A percentile compares a stretch with the other conserved stretches of the same genome.
Conservation (phyloP, 2,888 invertebrate genomes). For the Ochropleura leucogaster region DNA sequence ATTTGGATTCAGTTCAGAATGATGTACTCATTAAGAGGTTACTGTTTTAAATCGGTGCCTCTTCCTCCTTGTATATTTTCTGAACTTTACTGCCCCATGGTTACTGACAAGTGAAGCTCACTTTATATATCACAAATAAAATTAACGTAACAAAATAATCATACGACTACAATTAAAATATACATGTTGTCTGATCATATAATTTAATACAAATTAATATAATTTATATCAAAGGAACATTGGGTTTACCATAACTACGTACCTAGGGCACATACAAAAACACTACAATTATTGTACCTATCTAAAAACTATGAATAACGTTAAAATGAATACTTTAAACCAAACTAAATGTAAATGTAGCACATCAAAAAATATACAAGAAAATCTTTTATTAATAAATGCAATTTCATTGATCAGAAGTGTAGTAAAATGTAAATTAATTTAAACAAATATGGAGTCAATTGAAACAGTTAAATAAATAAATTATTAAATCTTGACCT, state of each 20-base stretch:
- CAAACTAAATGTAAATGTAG: slow-evolving; percentile 76
- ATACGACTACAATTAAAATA: slow-evolving; percentile 60
- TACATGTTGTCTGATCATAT: slow-evolving; percentile 62
- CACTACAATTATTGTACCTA: slow-evolving; percentile 67
- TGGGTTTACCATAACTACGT: slow-evolving; percentile 69
- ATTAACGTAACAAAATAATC: slow-evolving; percentile 63
- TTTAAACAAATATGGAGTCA: slow-evolving; percentile 43
- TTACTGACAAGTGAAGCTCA: slow-evolving; percentile 55
- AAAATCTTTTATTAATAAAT: slow-evolving; percentile 76
- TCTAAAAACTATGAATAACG: slow-evolving; percentile 62
- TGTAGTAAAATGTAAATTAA: neutral
- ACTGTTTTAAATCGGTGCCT: too few species aligned
- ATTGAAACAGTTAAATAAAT: neutral
- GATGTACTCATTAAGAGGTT: too few species aligned
- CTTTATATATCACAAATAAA: slow-evolving; percentile 50
- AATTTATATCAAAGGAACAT: slow-evolving; percentile 75
- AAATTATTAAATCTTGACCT: neutral
- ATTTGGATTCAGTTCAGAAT: too few species aligned
- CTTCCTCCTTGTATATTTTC: neutral
- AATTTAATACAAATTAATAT: slow-evolving; percentile 70
- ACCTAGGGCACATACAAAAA: slow-evolving; percentile 71
- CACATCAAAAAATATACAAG: slow-evolving; percentile 79
- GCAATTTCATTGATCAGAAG: slow-evolving; percentile 69
- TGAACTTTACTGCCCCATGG: slow-evolving; percentile 16
- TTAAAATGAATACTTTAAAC: slow-evolving; percentile 66